Evolutionary conservation across 2,113 vertebrate genomes (phyloP), one percentile per base, ranked within the genome.

Genomic region (Acanthochromis polyacanthus): DNA sequence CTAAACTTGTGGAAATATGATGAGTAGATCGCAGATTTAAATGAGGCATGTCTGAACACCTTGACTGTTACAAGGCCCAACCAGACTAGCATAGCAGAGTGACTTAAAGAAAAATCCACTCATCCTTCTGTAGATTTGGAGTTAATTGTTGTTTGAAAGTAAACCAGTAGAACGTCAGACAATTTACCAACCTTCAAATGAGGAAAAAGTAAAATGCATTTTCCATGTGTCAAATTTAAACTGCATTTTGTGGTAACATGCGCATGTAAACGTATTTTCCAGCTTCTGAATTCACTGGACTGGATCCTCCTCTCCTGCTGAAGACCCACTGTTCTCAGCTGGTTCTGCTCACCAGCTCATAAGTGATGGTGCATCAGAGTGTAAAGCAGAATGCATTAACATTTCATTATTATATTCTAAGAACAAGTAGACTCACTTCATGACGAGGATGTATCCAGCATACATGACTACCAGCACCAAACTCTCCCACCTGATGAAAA

Each of bases 401-500:
- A 14, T 0, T 50, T 45, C 23, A 19, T 5, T 6, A n/a, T 32
- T 32, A 8, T 32, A 32, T 8, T 32, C 30, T 6, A 32, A 32
- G 30, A 32, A 66, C 10, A 38, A 50, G 64, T 15, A 78, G 55
- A 94, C 98, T 99, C 94, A 99, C 98, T 99, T 99, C 98, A 99
- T 99, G 72, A 98, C 95, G 53, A 99, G 94, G 86, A 99, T 99
- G 88, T 99, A 99, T 83, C 97, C 95, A 17, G 87, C 93, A 59
- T 99, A 99, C 96, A 99, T 95, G 85, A 98, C 0, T 72, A 99
- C 97, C 89, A 99, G 95, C 68, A 99, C 85, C 88, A 99, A 94
- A 92, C 97, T 97, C 93, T 99, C 98, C 98, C 97, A 99, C 98
- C 98, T 99, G 90, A 72, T 16, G 32, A 38, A 19, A 81, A 91